Conservation (phyloP, 2,113 vertebrate genomes). For the Chaetops frenatus region DNA sequence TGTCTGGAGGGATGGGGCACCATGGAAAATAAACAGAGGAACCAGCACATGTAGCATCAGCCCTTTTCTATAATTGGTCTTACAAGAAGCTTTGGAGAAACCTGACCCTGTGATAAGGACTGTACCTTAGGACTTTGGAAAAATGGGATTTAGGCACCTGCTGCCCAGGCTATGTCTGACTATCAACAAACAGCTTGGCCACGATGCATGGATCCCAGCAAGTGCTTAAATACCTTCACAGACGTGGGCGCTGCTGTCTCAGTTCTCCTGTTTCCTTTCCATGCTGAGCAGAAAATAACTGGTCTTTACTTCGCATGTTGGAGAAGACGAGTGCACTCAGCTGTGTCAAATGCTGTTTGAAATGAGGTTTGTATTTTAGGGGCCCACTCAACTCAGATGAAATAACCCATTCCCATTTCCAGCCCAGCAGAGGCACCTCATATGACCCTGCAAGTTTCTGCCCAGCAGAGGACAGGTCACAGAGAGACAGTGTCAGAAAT, state of each 20-base stretch:
- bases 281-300: neutral
- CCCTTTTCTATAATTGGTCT: neutral
- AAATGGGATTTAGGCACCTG: neutral
- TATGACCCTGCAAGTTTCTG: neutral
- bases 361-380: neutral
- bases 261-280: constrained; percentile 20
- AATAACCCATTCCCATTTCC: neutral
- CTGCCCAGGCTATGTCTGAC: neutral
- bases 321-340: neutral
- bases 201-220: neutral
- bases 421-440: neutral
- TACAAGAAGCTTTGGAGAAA: constrained; percentile 14
- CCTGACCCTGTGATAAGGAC: neutral
- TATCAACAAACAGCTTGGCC: neutral
- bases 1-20: neutral
- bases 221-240: constrained; percentile 26
- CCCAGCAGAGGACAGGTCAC: neutral
- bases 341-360: neutral
- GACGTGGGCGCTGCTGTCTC: neutral
- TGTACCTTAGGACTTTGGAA: neutral
- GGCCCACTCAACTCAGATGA: neutral
- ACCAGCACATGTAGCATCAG: neutral
- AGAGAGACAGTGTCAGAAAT: neutral
- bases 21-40: constrained; percentile 11
- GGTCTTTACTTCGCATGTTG: neutral